Base-by-base conservation (phyloP, 2,888 invertebrate genomes). In the Apodemia mormo region DNA sequence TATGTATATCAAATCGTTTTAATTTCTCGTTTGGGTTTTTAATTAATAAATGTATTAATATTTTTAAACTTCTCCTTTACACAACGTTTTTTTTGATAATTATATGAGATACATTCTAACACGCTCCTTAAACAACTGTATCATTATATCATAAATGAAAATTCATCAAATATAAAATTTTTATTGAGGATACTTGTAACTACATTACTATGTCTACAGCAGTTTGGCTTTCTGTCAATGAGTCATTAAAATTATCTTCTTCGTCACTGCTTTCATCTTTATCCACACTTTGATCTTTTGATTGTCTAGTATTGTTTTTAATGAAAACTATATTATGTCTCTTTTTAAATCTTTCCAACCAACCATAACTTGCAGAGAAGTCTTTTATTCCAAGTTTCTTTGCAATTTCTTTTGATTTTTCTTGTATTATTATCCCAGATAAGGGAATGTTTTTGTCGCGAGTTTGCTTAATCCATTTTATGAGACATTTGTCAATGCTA, bases 401-500 rank as follows among this genome's bases (percentile, higher is more conserved):
- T 30, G 75, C 77, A 69, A 76, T 75, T 37, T 76, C 72, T 75
- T 72, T 71, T 43, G 74, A 68, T 73, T 77, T 76, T 76, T 76
- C 69, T 74, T 76, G 74, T 61, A 77, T 64, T 66, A 76, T 37
- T 29, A 70, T 72, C 73, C 74, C 75, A 71, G 70, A 49, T 74
- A 76, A 71, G 58, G 68, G 72, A 73, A 75, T 73, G 45, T 76
- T 77, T 52, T 72, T 71, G 68, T 71, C n/a, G n/a, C 65, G 66
- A 67, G 68, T 71, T 37, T 56, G 37, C 33, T 68, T 68, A 12
- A 68, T 68, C 68, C 68, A 68, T 61, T 68, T 69, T 30, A 69
- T 69, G 65, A 75, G 72, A 66, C 73, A 75, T 66, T 77, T 75
- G 72, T 76, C 75, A 49, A 76, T 68, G 58, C 73, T 68, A 61